Conservation (phyloP, 2,888 invertebrate genomes). For the Girardia tigrina region DNA sequence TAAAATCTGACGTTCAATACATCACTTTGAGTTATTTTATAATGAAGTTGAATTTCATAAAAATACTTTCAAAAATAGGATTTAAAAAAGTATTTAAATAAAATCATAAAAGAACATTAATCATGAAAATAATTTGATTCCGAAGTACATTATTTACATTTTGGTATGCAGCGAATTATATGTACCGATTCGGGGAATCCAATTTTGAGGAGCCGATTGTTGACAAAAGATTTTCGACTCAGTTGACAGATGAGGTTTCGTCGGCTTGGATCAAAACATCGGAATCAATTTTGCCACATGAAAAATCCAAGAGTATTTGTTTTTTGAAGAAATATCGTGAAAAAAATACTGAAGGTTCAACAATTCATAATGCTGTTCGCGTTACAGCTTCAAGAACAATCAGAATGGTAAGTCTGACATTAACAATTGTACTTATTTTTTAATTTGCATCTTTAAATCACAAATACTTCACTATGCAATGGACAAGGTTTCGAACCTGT, state of each 20-base stretch:
- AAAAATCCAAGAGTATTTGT: slow-evolving; percentile 6
- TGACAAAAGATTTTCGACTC: slow-evolving; percentile 24
- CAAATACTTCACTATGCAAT: too few species aligned
- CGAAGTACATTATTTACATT: too few species aligned
- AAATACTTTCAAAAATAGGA: not conserved
- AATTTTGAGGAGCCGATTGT: slow-evolving; percentile 24
- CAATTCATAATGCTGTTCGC: slow-evolving; percentile 7
- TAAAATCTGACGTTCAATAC: too few species aligned
- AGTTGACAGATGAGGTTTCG: not conserved
- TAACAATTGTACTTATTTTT: too few species aligned
- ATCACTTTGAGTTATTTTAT: too few species aligned
- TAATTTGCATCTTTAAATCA: too few species aligned
- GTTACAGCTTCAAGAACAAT: not conserved
- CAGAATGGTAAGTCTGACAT: not conserved
- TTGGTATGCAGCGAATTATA: slow-evolving; percentile 29
- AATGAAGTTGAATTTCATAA: not conserved
- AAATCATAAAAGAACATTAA: too few species aligned
- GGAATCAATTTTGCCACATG: slow-evolving; percentile 7
- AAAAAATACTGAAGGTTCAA: not conserved
- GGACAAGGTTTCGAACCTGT: too few species aligned
- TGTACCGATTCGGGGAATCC: slow-evolving; percentile 26
- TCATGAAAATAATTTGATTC: too few species aligned
- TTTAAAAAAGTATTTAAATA: too few species aligned
- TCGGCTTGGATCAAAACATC: slow-evolving; percentile 6
- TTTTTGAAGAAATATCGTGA: not conserved